These are phyloP conservation scores for Centrocercus urophasianus DNA, from an alignment of 2,113 vertebrate genomes.

Conservation along the genomic window DNA sequence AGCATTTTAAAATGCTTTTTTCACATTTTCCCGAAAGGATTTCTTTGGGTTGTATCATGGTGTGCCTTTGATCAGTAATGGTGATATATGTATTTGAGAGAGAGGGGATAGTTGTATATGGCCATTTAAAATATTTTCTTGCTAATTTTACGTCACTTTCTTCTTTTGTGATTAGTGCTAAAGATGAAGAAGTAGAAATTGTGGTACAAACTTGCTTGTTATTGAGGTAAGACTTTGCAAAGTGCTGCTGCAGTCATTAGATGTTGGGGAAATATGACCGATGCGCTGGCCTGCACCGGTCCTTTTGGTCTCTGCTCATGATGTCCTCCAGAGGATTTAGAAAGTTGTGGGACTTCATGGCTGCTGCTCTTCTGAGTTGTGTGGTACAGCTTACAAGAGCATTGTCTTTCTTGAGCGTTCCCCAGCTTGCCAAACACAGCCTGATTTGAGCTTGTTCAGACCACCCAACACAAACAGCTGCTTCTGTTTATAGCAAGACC, in stretches of 20 bases:
- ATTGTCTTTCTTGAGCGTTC: not conserved
- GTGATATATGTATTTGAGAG: not conserved
- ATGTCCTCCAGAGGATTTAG: not conserved
- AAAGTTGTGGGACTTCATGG: not conserved
- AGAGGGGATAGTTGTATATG: not conserved
- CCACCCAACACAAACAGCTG: not conserved
- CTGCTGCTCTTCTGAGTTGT: not conserved
- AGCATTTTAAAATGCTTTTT: not conserved
- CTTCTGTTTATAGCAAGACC: not conserved
- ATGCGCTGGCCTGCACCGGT: not conserved
- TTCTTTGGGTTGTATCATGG: not conserved
- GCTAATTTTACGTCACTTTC: not conserved
- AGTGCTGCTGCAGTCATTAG: not conserved
- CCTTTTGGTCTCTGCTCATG: not conserved
- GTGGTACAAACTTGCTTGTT: not conserved
- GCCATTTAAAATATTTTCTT: not conserved
- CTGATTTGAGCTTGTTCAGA: not conserved
- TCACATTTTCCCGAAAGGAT: not conserved
- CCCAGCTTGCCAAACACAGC: not conserved
- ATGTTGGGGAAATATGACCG: not conserved
- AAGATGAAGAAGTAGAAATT: not conserved
- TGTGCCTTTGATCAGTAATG: slow-evolving; percentile 35
- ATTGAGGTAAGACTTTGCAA: not conserved
- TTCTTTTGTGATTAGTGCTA: not conserved
- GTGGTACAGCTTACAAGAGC: not conserved